These are phyloP conservation scores for Oncorhynchus clarkii DNA, from an alignment of 2,113 vertebrate genomes.

Conservation along the genomic window DNA sequence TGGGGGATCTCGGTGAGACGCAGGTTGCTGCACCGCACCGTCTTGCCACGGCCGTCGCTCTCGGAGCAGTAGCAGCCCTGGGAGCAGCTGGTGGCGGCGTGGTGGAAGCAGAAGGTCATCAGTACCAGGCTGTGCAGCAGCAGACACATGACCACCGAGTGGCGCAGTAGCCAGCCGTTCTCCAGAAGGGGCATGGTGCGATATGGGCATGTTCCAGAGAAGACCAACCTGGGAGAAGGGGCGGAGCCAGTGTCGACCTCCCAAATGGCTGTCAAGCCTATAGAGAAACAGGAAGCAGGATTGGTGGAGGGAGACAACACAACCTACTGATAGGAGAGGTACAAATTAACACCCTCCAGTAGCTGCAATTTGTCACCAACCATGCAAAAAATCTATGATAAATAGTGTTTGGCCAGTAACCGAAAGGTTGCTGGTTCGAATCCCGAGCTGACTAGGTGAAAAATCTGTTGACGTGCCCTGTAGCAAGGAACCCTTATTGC, in stretches of 20 bases:
- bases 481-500: too few species aligned
- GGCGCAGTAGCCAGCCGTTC: conserved; percentile 68
- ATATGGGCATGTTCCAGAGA: conserved; percentile 61
- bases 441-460: too few species aligned
- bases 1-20: conserved; percentile 83
- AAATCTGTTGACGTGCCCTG: too few species aligned
- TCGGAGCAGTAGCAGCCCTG: conserved; percentile 87
- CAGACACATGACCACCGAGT: conserved; percentile 78
- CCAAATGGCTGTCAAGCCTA: conserved; percentile 52
- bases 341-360: too few species aligned
- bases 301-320: conserved; percentile 2
- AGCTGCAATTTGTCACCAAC: background rate
- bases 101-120: conserved; percentile 79
- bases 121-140: conserved; percentile 84
- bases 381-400: background rate
- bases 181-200: conserved; percentile 65
- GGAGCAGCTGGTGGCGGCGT: conserved; percentile 76
- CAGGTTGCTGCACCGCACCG: conserved; percentile 91
- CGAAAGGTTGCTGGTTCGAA: too few species aligned
- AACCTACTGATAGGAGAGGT: background rate
- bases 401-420: too few species aligned
- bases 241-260: conserved; percentile 53
- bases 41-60: conserved; percentile 81
- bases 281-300: conserved; percentile 20
- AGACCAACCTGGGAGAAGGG: conserved; percentile 41